Base-by-base conservation (phyloP, 2,113 vertebrate genomes). In the Propithecus coquereli region DNA sequence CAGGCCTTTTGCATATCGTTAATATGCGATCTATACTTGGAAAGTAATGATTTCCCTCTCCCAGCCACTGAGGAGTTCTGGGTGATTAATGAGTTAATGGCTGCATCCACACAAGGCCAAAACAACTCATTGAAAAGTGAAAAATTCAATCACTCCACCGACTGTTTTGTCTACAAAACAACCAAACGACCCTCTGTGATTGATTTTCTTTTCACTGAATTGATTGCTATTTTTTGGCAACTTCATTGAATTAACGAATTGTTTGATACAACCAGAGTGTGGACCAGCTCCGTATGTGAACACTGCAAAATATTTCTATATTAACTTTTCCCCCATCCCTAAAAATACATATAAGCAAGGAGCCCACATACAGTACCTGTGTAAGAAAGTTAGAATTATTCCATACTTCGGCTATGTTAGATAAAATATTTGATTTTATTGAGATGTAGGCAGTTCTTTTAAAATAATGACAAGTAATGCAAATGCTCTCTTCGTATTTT, bases 61-160 rank as follows among this genome's bases (percentile, higher is more conserved):
- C 65, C 94, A 94, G 92, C 90, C 81, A 57, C 97, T 40, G 71
- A 94, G 84, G 93, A 95, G 97, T 97, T 97, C 97, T 92, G 92
- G 97, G 95, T 97, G 97, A 97, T 97, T 97, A 97, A 98, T 96
- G 97, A 95, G 92, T 98, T 97, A 98, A 97, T 97, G 96, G 95
- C 97, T 94, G 80, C 90, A 96, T 96, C 96, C 71, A 81, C 97
- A 97, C 93, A 97, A 97, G 96, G 97, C 97, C 97, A 96, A 90
- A 97, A 97, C 96, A 98, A 95, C 95, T 97, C 96, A 97, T 92
- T 96, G 97, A 97, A 97, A 98, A 97, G 96, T 97, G 97, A 96
- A 96, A 96, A 97, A 97, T 96, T 97, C 97, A 98, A 97, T 98
- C 97, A 97, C 82, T 97, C 84, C 52, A 77, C 96, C 27, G 96